Evolutionary conservation across 2,113 vertebrate species (phyloP), one percentile per base, ranked within the genome.

Genomic region (Camelus bactrianus): DNA sequence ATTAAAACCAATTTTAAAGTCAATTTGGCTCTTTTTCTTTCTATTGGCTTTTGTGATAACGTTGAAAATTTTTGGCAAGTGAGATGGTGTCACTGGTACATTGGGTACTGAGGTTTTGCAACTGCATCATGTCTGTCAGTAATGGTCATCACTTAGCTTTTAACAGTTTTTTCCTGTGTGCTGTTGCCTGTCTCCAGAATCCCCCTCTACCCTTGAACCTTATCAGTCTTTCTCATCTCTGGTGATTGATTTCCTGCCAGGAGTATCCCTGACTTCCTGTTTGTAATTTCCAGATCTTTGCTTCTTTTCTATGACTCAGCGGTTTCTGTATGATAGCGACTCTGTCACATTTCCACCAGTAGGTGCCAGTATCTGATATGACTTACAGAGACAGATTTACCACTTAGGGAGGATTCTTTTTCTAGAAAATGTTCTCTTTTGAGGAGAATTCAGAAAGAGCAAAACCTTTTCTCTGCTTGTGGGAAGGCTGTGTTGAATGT

Each of bases 331-430:
- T 82, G 84, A 73, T 42, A 82, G 30, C 14, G 69, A 73, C 50
- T 82, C 16, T 86, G 72, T 83, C 89, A 64, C 32, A 86, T 94
- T 91, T 93, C 94, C 56, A 86, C 93, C 97, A 96, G 94, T 93
- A 97, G 93, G 87, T 95, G 97, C 77, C 97, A 97, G 95, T 92
- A 73, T 97, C 38, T 79, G 67, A 75, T 73, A 73, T 2, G 13
- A 73, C 64, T 95, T 91, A 38, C 32, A 64, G 48, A 73, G 28
- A 50, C 46, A 38, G 42, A 46, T 8, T 62, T 84, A 77, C 92
- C 35, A 77, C 35, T 89, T 97, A 13, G 17, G 92, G 96, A 95
- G 92, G 86, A 62, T 75, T 96, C 46, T 89, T 90, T 79, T 83
- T 73, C 58, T 35, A 28, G 26, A 84, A 96, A 64, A 76, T 10